Percentiles rank a stretch among this genome's conserved stretches.
These are phyloP conservation scores for Galerucella calmariensis DNA, from an alignment of 2,888 invertebrate species.

Conservation along the genomic window DNA sequence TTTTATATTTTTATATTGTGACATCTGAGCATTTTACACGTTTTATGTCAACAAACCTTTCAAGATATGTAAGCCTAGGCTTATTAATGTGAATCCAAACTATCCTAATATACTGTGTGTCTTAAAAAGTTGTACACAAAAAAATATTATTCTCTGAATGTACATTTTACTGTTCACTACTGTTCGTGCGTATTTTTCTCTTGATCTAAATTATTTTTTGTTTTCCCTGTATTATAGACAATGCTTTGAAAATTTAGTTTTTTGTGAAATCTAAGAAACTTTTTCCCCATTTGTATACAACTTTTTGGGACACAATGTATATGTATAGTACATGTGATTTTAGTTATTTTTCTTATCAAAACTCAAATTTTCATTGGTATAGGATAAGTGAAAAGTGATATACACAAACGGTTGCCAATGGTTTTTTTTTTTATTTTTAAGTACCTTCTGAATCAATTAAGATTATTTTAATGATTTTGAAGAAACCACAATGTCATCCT, in stretches of 20 bases:
- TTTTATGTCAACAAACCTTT: constrained; percentile 4
- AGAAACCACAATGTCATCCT: background rate
- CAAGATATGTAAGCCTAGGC: background rate
- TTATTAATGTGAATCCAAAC: background rate
- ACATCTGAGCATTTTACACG: background rate
- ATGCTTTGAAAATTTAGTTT: no score
- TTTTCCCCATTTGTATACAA: no score
- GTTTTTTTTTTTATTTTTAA: background rate
- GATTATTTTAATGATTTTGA: background rate
- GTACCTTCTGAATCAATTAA: background rate
- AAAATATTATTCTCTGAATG: no score
- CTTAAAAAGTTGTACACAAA: no score
- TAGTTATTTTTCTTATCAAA: background rate
- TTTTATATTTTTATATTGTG: background rate
- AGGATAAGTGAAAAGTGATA: background rate
- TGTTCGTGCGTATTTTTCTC: no score
- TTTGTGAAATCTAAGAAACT: no score
- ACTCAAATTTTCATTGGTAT: background rate
- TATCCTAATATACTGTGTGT: no score
- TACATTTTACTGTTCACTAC: no score
- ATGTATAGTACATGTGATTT: background rate
- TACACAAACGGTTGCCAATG: background rate
- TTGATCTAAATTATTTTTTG: no score
- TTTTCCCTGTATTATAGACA: no score
- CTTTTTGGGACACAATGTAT: no score